Conservation (phyloP, 2,113 vertebrate genomes). For the Plecturocebus donacophilus region DNA sequence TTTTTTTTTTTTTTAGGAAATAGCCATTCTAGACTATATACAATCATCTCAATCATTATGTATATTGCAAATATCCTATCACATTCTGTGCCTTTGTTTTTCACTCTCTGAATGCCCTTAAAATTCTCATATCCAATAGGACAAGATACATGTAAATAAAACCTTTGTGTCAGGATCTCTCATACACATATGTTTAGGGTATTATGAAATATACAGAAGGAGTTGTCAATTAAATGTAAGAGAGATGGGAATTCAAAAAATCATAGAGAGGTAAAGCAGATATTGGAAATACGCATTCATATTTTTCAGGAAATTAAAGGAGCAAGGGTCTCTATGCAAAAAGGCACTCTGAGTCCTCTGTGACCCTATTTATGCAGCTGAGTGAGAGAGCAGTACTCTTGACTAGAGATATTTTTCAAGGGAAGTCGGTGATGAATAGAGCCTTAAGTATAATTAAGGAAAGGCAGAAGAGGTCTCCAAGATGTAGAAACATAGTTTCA, state of each 20-base stretch:
- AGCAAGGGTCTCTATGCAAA: background rate
- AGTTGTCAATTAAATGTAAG: background rate
- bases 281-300: background rate
- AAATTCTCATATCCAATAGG: background rate
- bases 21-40: background rate
- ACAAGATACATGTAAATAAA: background rate
- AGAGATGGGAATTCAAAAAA: background rate
- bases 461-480: background rate
- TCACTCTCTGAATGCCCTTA: background rate
- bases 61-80: background rate
- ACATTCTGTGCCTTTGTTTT: background rate
- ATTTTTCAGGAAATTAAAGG: background rate
- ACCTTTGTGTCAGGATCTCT: background rate
- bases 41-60: background rate
- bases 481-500: background rate
- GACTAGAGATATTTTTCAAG: background rate
- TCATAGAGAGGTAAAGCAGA: background rate
- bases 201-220: background rate
- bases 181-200: background rate
- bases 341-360: background rate
- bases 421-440: background rate
- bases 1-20: background rate
- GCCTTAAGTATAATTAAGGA: background rate
- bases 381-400: background rate
- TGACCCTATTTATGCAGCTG: background rate